Evolutionary conservation across 1,140 invertebrate genomes (phyloP).

Genomic region (Zophobas morio): DNA sequence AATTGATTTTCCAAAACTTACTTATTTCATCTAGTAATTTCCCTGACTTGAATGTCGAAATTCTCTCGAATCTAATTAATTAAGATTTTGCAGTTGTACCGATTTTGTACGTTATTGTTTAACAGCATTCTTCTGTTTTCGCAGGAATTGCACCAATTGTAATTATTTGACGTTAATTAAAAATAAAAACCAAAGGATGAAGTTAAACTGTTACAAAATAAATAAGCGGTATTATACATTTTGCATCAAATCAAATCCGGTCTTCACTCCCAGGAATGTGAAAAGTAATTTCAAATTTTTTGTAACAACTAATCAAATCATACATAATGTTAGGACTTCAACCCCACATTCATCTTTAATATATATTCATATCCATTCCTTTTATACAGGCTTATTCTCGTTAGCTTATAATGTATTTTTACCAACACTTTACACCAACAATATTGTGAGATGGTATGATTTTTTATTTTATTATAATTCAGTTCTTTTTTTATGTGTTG

Average conservation of each 20-base stretch:
- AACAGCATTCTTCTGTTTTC: not conserved
- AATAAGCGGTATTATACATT: not conserved
- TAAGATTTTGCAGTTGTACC: not conserved
- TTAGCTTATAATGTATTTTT: not conserved
- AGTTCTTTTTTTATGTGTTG: conserved; percentile 1
- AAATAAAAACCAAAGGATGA: conserved; percentile 1
- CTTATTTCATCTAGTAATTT: not conserved
- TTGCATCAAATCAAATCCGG: conserved; percentile 2
- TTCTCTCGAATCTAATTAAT: not conserved
- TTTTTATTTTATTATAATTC: not conserved
- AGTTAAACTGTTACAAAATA: not conserved
- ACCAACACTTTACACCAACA: not conserved
- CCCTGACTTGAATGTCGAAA: not conserved
- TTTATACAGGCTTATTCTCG: not conserved
- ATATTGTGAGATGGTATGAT: conserved; percentile 1
- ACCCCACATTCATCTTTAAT: not conserved
- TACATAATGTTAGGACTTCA: not conserved
- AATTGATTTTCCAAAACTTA: not conserved
- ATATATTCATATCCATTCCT: conserved; percentile 3
- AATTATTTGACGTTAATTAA: not conserved
- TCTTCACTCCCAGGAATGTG: not conserved
- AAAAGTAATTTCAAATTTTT: conserved; percentile 3
- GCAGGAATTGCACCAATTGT: not conserved
- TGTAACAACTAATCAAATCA: not conserved
- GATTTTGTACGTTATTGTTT: not conserved